Conservation (phyloP, 2,888 invertebrate genomes). For the Sericinus montela region DNA sequence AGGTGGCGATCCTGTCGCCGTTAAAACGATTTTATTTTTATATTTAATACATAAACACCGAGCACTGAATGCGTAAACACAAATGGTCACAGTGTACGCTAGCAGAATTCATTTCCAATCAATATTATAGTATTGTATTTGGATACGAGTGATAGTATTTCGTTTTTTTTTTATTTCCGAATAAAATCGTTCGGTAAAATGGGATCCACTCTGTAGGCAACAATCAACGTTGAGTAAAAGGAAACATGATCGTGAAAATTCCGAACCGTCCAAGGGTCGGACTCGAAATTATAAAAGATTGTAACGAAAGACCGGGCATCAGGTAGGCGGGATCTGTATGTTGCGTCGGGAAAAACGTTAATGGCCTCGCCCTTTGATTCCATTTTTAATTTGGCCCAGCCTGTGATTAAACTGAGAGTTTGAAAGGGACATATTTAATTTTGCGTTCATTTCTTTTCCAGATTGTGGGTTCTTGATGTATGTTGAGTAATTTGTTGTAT, state of each 20-base stretch:
- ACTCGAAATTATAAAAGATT: slow-evolving; percentile 4
- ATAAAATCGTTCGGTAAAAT: slow-evolving; percentile 9
- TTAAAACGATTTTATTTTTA: too few relatives aligned
- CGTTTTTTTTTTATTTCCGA: not conserved
- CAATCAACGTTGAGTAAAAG: slow-evolving; percentile 12
- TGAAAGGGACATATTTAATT: too few relatives aligned
- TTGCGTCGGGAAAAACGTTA: not conserved
- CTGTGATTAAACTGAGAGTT: not conserved
- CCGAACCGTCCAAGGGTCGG: not conserved
- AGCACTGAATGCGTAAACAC: not conserved
- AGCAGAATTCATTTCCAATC: not conserved
- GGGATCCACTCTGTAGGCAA: slow-evolving; percentile 9
- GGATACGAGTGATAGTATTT: not conserved
- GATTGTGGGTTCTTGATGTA: too few relatives aligned
- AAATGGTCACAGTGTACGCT: not conserved
- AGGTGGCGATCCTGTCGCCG: too few relatives aligned
- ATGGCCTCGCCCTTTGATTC: not conserved
- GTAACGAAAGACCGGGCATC: not conserved
- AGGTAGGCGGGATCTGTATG: not conserved
- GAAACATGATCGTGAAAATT: slow-evolving; percentile 14
- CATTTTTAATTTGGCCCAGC: not conserved
- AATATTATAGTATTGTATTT: not conserved
- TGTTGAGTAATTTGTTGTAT: too few relatives aligned
- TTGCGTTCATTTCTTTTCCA: too few relatives aligned
- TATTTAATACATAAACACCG: too few relatives aligned